Evolutionary conservation across 2,888 invertebrate genomes (phyloP).

Genomic region (Chymomyza amoena): DNA sequence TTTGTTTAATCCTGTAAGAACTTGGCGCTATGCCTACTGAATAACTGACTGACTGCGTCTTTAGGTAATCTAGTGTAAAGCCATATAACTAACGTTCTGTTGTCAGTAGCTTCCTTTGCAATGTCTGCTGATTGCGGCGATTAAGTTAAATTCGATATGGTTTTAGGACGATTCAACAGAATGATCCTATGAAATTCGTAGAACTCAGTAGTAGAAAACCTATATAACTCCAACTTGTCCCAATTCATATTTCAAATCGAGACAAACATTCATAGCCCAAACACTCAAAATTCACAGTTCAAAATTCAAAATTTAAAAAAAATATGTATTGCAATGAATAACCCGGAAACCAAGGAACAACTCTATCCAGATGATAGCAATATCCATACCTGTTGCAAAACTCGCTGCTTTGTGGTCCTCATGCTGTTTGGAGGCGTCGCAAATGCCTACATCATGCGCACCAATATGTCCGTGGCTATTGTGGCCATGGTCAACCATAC

Average conservation of each 20-base stretch:
- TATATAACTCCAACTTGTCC: too few species aligned
- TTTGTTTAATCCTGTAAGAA: not conserved
- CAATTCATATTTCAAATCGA: too few species aligned
- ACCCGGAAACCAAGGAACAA: not conserved
- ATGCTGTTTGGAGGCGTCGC: constrained; percentile 94
- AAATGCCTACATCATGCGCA: constrained; percentile 92
- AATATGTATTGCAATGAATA: not conserved
- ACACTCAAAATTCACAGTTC: not conserved
- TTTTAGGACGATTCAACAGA: not conserved
- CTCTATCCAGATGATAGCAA: not conserved
- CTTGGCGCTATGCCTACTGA: not conserved
- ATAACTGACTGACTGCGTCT: not conserved
- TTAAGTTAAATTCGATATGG: constrained; percentile 25
- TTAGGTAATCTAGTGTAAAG: constrained; percentile 58
- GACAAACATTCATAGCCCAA: not conserved
- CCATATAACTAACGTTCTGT: constrained; percentile 31
- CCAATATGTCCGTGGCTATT: constrained; percentile 93
- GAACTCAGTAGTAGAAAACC: too few species aligned
- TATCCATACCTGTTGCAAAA: not conserved
- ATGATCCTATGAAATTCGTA: too few species aligned
- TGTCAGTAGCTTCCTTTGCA: not conserved
- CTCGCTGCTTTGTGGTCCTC: constrained; percentile 77
- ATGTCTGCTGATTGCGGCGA: constrained; percentile 15
- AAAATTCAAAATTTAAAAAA: too few species aligned
- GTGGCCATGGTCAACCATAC: constrained; percentile 93